phyloP scores from a whole-genome alignment of 2,888 invertebrate genomes.

The Yponomeuta malinellus region DNA sequence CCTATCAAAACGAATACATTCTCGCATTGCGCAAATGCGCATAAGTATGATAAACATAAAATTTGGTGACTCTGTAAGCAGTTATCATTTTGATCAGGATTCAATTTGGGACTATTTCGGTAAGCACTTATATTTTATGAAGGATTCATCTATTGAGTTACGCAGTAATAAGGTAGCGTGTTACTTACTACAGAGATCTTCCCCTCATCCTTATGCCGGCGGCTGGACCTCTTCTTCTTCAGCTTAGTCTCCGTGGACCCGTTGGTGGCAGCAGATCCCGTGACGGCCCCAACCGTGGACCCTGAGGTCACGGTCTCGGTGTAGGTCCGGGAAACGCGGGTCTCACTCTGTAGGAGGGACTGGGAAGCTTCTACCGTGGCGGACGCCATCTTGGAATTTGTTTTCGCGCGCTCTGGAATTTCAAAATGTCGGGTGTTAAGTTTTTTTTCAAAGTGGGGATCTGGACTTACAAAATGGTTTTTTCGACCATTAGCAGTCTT shows the following conservation, averaged over 20 bases:
- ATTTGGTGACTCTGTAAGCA: too few species aligned
- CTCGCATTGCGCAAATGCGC: too few species aligned
- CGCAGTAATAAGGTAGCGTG: neutral
- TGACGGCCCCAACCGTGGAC: neutral
- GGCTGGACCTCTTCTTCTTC: conserved; percentile 68
- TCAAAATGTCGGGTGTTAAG: neutral
- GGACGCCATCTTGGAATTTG: conserved; percentile 51
- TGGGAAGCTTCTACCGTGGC: conserved; percentile 64
- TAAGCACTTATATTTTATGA: too few species aligned
- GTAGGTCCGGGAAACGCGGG: conserved; percentile 22
- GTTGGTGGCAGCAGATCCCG: conserved; percentile 7
- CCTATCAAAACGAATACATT: too few species aligned
- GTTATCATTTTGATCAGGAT: too few species aligned
- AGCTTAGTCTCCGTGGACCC: conserved; percentile 40
- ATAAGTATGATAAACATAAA: too few species aligned
- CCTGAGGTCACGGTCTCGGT: conserved; percentile 14
- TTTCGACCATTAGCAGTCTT: too few species aligned
- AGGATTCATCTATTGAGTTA: too few species aligned
- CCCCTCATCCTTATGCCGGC: conserved; percentile 72
- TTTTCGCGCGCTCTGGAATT: conserved; percentile 1
- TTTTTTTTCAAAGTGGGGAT: neutral
- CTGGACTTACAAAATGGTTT: too few species aligned
- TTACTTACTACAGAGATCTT: conserved; percentile 71
- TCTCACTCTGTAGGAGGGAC: conserved; percentile 57
- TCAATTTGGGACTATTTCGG: too few species aligned